Conservation (phyloP, 2,888 invertebrate species). For the Drosophila nr. medialis region DNA sequence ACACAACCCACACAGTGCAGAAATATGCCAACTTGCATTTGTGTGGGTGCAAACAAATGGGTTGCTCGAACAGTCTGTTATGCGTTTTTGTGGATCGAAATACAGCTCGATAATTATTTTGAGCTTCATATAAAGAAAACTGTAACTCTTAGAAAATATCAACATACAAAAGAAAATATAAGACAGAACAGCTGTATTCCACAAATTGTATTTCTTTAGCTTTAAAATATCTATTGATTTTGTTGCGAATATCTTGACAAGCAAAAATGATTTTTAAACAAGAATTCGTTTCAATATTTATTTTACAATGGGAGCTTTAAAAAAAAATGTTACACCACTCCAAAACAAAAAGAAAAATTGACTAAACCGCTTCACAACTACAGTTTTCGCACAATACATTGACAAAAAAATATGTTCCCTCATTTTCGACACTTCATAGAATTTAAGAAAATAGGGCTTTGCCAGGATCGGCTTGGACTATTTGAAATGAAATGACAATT, state of each 20-base stretch:
- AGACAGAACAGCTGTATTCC: too few relatives aligned
- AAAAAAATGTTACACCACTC: not conserved
- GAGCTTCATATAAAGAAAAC: not conserved
- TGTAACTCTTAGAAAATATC: not conserved
- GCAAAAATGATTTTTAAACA: not conserved
- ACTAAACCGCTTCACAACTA: too few relatives aligned
- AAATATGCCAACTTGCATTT: conserved; percentile 41
- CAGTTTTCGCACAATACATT: too few relatives aligned
- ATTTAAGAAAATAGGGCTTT: not conserved
- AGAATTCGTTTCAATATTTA: not conserved
- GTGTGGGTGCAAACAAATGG: conserved; percentile 27
- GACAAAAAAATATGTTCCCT: too few relatives aligned
- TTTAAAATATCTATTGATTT: not conserved
- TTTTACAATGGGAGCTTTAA: not conserved
- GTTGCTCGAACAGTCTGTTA: conserved; percentile 35
- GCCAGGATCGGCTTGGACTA: not conserved
- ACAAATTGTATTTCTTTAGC: not conserved
- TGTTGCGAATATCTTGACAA: not conserved
- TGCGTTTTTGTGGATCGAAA: not conserved
- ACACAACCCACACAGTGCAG: conserved; percentile 32
- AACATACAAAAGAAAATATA: not conserved
- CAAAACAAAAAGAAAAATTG: not conserved
- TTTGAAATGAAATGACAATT: not conserved
- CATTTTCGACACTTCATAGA: not conserved
- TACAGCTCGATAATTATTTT: not conserved